These are phyloP conservation scores for Aplidium turbinatum DNA, from an alignment of 23 tunicate species.

Conservation along the genomic window DNA sequence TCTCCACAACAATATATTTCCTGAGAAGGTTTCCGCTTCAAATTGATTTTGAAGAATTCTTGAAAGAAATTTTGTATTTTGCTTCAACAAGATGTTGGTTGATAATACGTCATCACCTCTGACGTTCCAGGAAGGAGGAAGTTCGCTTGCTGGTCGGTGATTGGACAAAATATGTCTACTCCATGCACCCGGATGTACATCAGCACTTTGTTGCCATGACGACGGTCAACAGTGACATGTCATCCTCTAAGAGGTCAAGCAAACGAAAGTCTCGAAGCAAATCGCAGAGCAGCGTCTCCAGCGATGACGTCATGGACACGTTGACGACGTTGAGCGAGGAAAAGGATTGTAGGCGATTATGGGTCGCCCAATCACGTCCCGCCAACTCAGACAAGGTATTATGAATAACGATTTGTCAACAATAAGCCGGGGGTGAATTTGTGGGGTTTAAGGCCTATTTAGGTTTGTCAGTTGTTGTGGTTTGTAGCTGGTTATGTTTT, in stretches of 20 bases:
- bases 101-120: no score
- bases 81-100: no score
- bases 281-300: background rate
- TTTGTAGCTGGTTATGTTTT: no score
- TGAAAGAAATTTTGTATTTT: no score
- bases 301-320: slow-evolving; percentile 26
- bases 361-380: slow-evolving; percentile 61
- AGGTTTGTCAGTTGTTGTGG: no score
- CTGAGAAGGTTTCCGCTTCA: no score
- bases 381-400: slow-evolving; percentile 45
- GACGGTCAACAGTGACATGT: slow-evolving; percentile 4
- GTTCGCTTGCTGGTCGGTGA: slow-evolving; percentile 77
- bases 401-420: no score
- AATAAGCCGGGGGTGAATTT: no score
- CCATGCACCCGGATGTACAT: slow-evolving; percentile 55
- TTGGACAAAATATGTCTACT: slow-evolving; percentile 83
- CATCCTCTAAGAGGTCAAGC: background rate
- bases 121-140: slow-evolving; percentile 40
- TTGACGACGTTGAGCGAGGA: slow-evolving; percentile 36
- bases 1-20: no score
- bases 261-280: slow-evolving; percentile 34
- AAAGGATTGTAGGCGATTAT: slow-evolving; percentile 32
- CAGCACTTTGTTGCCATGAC: slow-evolving; percentile 38
- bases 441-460: no score
- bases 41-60: no score